Evolutionary conservation across 2,113 vertebrate species (phyloP).

Genomic region (Bubo scandiacus): DNA sequence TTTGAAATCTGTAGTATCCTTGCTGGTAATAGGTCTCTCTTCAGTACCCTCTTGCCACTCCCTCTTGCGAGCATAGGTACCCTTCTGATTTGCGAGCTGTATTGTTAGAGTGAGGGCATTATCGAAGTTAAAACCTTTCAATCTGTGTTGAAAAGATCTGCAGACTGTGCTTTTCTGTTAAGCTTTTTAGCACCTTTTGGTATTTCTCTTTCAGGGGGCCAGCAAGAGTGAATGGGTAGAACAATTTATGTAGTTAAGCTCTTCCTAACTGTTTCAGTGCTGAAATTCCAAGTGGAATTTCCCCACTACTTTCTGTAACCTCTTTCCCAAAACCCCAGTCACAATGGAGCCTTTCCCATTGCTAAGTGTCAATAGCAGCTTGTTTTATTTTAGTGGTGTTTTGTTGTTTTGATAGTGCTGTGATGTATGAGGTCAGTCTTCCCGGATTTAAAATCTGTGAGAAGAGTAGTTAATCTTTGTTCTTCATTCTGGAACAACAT

Average conservation of each 20-base stretch:
- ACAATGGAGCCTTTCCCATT: not conserved
- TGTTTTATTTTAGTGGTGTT: not conserved
- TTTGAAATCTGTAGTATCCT: accelerated
- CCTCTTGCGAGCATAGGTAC: not conserved
- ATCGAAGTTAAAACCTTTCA: not conserved
- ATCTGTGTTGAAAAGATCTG: not conserved
- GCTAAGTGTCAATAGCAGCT: not conserved
- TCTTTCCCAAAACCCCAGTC: not conserved
- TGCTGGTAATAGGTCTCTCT: accelerated
- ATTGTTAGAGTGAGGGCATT: accelerated
- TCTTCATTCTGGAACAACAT: not conserved
- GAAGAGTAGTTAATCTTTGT: constrained; percentile 2
- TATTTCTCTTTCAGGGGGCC: not conserved
- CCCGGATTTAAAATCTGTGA: not conserved
- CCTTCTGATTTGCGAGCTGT: not conserved
- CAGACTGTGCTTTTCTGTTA: accelerated
- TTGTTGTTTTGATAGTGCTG: not conserved
- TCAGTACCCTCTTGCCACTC: not conserved
- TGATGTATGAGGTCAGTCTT: constrained; percentile 16
- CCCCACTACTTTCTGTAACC: not conserved
- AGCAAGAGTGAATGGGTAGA: accelerated
- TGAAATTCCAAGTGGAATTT: not conserved
- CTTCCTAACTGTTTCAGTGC: not conserved
- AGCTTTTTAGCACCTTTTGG: not conserved
- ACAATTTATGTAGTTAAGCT: not conserved